phyloP scores from a whole-genome alignment of 2,888 invertebrate species.

The Frankliniella intonsa region DNA sequence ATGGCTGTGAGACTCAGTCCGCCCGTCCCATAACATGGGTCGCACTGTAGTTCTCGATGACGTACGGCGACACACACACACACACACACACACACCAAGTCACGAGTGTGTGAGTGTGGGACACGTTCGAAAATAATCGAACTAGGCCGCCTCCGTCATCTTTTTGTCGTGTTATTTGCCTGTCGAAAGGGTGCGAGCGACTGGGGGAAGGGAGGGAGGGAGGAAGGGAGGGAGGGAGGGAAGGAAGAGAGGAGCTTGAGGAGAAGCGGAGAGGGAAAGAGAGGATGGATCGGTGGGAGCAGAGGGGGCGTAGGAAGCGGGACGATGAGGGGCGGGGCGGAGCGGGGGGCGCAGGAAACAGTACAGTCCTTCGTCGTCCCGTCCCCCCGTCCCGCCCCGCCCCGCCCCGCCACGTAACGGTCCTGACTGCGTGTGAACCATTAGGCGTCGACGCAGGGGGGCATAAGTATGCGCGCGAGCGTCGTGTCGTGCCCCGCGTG shows the following conservation, averaged over 20 bases:
- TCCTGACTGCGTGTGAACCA: constrained; percentile 19
- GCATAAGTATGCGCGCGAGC: not conserved
- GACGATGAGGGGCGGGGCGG: too few relatives aligned
- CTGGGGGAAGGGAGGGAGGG: not conserved
- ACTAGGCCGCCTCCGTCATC: too few relatives aligned
- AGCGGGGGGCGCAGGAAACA: too few relatives aligned
- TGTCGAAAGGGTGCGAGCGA: not conserved
- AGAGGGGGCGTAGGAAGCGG: too few relatives aligned
- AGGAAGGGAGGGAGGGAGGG: not conserved
- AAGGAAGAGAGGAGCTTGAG: not conserved
- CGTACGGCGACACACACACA: too few relatives aligned
- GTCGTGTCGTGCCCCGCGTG: not conserved
- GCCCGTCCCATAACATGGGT: too few relatives aligned
- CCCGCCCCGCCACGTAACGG: not conserved
- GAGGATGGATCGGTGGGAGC: too few relatives aligned
- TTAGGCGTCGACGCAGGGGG: not conserved
- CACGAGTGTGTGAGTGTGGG: too few relatives aligned
- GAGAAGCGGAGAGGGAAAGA: not conserved
- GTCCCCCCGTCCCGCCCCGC: not conserved
- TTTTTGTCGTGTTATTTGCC: too few relatives aligned
- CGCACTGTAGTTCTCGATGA: too few relatives aligned
- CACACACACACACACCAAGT: too few relatives aligned
- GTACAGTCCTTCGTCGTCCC: not conserved
- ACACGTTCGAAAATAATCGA: too few relatives aligned
- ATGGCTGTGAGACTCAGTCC: not conserved